A percentile compares a stretch with the other conserved stretches of the same genome.
phyloP scores from a whole-genome alignment of 2,113 vertebrate genomes.

The Corythornis madagascariensis region DNA sequence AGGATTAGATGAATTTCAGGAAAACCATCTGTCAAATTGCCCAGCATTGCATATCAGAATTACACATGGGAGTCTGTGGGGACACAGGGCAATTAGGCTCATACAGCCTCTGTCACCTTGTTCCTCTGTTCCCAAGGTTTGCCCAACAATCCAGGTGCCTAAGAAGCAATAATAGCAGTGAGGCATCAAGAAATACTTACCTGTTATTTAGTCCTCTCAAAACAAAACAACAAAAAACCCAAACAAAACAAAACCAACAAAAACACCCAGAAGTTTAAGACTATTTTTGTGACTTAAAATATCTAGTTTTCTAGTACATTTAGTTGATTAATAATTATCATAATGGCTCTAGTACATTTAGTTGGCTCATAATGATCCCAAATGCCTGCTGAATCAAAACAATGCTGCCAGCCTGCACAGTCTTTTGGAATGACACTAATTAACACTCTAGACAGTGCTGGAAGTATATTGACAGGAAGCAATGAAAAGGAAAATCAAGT shows the following conservation, averaged over 20 bases:
- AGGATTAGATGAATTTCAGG: background rate
- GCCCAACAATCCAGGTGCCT: background rate
- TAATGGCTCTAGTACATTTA: background rate
- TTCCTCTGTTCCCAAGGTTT: background rate
- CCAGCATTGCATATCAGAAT: background rate
- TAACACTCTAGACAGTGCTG: background rate
- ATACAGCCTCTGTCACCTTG: background rate
- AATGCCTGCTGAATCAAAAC: background rate
- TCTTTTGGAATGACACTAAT: background rate
- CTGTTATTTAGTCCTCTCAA: background rate
- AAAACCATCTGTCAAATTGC: background rate
- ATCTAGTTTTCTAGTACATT: background rate
- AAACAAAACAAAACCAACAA: background rate
- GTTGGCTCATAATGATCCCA: background rate
- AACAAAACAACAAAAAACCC: background rate
- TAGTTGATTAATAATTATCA: background rate
- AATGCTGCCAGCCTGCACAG: background rate
- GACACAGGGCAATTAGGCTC: background rate
- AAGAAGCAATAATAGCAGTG: background rate
- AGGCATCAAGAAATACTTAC: background rate
- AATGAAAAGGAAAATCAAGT: background rate
- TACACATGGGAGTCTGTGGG: rapidly evolving
- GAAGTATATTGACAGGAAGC: background rate
- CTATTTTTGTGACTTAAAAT: background rate
- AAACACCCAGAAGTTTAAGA: too few species aligned